Evolutionary conservation across 53 echinoderm and acorn worm species (phyloP), one percentile per base, ranked within the genome.

Genomic region (Stichopus horrens): DNA sequence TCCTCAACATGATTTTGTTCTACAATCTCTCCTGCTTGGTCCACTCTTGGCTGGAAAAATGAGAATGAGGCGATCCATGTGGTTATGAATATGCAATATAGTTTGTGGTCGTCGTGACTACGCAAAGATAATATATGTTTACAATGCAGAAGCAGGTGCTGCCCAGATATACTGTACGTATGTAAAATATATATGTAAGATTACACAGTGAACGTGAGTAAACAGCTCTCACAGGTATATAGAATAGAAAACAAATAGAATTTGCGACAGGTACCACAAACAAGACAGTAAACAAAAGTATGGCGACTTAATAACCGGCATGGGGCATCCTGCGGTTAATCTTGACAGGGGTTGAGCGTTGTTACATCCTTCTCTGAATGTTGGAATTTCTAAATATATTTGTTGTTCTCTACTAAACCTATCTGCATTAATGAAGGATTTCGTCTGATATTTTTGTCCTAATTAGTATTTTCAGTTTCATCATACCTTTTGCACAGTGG

Each of bases 1-100:
- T 87, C 87, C 87, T 87, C 20, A 75, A 74, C 37, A 87, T 57
- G 87, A 87, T 74, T 74, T 74, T 87, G 87, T 23, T 87, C 87
- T 56, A 74, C 58, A 75, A 54, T 55, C 52, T 87, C 87, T 18
- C 74, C 75, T 16, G 87, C 9, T 74, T 74, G 75, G 74, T 75
- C 87, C 21, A 57, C 74, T 57, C 87, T 75, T 52, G 52, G 87
- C 87, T 87, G 87, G 58, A 87, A 86, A 84, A 57, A 53, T 21
- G 83, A 87, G 75, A 74, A 75, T 74, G 87, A 75, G 55, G 87
- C 55, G 74, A 74, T 74, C 87, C 56, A 75, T 74, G 87, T 54
- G 87, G 87, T 87, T 87, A 87, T 87, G 87, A 87, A 87, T 87
- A 87, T 87, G 87, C 74, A 87, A 74, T 52, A 87, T 56, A 53